These are phyloP conservation scores for Cotesia glomerata DNA, from an alignment of 1,140 invertebrate genomes.

Conservation along the genomic window DNA sequence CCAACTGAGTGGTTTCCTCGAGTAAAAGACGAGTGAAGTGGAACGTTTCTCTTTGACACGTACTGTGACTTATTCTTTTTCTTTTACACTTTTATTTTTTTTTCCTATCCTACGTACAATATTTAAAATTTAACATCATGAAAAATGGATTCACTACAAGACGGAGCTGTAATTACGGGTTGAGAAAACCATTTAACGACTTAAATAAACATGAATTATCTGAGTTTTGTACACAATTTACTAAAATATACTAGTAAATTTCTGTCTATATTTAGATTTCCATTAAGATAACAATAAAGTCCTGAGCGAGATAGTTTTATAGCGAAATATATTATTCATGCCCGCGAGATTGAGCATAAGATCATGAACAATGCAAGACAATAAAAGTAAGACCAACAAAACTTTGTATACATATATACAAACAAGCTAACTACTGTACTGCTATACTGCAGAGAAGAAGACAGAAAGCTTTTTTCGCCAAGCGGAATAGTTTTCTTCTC, in stretches of 20 bases:
- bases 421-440: neutral
- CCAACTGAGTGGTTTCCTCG: neutral
- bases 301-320: constrained; percentile 2
- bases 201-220: no score
- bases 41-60: constrained; percentile 6
- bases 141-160: neutral
- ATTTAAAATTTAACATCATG: neutral
- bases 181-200: no score
- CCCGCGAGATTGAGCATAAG: neutral
- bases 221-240: no score
- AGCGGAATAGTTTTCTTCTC: neutral
- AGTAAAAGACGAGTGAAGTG: constrained; percentile 21
- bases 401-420: neutral
- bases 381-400: neutral
- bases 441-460: neutral
- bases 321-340: constrained; percentile 6
- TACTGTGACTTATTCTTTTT: neutral
- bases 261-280: constrained; percentile 9
- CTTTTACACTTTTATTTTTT: neutral
- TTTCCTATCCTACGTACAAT: neutral
- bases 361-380: neutral
- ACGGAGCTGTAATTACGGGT: no score
- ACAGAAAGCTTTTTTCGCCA: constrained; percentile 10
- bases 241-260: neutral
- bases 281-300: constrained; percentile 13